Conservation (phyloP, 2,888 invertebrate species). For the Sericinus montela region DNA sequence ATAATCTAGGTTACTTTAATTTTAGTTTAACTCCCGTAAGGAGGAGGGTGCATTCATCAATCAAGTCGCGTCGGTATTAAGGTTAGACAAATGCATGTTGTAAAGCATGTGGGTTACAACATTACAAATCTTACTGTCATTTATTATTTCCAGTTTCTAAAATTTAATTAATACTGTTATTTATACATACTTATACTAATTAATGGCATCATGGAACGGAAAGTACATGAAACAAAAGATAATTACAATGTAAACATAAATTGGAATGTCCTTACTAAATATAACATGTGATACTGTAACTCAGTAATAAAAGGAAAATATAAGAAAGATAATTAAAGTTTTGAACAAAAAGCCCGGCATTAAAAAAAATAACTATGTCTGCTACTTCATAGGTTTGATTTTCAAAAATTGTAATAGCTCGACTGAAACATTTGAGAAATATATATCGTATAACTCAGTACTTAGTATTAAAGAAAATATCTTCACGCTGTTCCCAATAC, state of each 20-base stretch:
- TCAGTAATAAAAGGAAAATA: no score
- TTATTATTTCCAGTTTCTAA: constrained; percentile 7
- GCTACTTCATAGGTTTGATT: no score
- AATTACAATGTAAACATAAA: constrained; percentile 29
- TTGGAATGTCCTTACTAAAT: no score
- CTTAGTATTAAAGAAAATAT: no score
- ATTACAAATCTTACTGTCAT: constrained; percentile 15
- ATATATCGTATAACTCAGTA: no score
- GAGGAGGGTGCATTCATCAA: constrained; percentile 27
- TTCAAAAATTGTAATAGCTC: no score
- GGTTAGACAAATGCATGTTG: constrained; percentile 22
- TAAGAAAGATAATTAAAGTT: no score
- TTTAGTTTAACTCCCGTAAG: constrained; percentile 25
- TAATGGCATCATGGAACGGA: constrained; percentile 55
- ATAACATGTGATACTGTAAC: no score
- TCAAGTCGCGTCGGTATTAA: constrained; percentile 33
- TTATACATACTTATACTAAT: constrained; percentile 70
- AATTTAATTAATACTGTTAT: constrained; percentile 3
- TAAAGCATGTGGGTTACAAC: constrained; percentile 3
- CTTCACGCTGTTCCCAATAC: no score
- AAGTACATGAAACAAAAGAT: constrained; percentile 72
- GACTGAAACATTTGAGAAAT: no score
- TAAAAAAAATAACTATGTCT: no score
- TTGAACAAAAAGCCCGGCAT: no score
- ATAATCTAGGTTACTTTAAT: constrained; percentile 38